These are phyloP conservation scores for Trematomus loennbergii DNA, from an alignment of 2,113 vertebrate species.

Conservation along the genomic window DNA sequence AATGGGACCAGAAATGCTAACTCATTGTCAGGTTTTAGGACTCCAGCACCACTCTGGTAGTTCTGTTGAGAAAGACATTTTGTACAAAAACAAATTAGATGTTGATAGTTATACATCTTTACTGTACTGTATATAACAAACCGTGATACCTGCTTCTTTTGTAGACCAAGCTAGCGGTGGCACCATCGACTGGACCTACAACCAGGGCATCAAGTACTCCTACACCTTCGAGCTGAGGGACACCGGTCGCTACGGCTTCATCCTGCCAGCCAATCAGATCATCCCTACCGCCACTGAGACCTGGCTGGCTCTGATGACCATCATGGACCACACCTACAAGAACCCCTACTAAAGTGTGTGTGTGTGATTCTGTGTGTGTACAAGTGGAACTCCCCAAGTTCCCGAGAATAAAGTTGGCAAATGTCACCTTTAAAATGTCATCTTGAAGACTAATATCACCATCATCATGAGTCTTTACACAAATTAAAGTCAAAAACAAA, in stretches of 20 bases:
- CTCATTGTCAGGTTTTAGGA: too few species aligned
- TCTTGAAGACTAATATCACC: not conserved
- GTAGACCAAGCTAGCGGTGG: conserved; percentile 90
- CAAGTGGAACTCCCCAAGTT: not conserved
- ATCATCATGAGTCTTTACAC: not conserved
- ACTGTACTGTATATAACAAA: not conserved
- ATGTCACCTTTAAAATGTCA: not conserved
- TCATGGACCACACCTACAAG: conserved; percentile 86
- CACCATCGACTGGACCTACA: conserved; percentile 93
- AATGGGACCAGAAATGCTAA: too few species aligned
- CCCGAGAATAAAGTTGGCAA: not conserved
- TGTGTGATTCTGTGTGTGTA: not conserved
- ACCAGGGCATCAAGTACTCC: conserved; percentile 93
- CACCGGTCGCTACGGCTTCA: conserved; percentile 90
- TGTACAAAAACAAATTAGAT: too few species aligned
- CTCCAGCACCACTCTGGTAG: too few species aligned
- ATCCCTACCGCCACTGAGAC: conserved; percentile 92
- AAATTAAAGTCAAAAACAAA: not conserved
- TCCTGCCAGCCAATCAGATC: conserved; percentile 92
- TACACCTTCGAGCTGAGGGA: conserved; percentile 96
- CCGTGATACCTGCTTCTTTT: not conserved
- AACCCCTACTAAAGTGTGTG: conserved; percentile 83
- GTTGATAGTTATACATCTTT: too few species aligned
- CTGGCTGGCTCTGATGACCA: conserved; percentile 89
- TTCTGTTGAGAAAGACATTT: too few species aligned